Percentiles rank a stretch among this genome's conserved stretches.
Conservation (phyloP, 2,797 vertebrate genomes). For the Dendrocincla fuliginosa region DNA sequence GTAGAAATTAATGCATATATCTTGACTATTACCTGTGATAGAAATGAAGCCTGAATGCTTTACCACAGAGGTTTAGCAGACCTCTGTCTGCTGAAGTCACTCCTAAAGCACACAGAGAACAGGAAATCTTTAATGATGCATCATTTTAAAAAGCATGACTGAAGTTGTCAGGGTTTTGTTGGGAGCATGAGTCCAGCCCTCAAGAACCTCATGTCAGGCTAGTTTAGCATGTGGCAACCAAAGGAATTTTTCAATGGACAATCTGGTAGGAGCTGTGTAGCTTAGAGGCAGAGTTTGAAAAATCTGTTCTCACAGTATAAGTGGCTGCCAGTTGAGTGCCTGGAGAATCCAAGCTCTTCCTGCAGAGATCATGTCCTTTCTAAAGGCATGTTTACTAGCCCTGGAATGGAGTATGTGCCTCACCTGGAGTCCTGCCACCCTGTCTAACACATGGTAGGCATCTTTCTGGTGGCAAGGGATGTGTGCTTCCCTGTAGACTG, state of each 20-base stretch:
- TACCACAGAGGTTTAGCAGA: not conserved
- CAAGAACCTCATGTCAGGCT: not conserved
- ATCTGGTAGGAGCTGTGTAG: not conserved
- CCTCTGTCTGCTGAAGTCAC: not conserved
- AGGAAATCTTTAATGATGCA: not conserved
- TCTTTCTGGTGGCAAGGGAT: not conserved
- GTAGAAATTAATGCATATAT: not conserved
- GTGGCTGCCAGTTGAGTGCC: not conserved
- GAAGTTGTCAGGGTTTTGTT: not conserved
- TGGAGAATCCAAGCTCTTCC: not conserved
- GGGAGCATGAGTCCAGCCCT: not conserved
- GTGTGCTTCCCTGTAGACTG: not conserved
- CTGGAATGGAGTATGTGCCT: not conserved
- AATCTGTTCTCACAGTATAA: not conserved
- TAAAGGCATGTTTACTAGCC: not conserved
- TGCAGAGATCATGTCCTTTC: not conserved
- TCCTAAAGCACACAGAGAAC: not conserved
- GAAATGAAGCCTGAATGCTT: not conserved
- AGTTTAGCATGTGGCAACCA: not conserved
- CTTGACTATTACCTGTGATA: not conserved
- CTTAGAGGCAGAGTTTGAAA: not conserved
- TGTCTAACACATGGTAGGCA: not conserved
- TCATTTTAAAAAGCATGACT: not conserved
- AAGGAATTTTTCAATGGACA: not conserved
- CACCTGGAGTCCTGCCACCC: not conserved